Base-by-base conservation (phyloP, 2,113 vertebrate genomes). In the Tricholaema leucomelas region DNA sequence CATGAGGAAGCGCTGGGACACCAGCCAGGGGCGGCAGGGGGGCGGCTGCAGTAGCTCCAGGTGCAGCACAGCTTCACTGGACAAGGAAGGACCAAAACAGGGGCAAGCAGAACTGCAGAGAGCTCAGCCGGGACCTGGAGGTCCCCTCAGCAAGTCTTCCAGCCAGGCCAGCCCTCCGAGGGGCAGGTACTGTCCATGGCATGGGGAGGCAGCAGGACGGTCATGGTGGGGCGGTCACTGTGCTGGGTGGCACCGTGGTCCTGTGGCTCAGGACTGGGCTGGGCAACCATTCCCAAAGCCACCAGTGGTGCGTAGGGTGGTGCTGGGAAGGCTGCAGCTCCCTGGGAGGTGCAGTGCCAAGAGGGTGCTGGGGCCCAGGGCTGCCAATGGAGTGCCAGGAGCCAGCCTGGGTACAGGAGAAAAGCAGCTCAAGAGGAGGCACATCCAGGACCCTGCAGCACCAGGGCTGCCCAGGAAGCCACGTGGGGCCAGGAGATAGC, bases 401-500 rank as follows among this genome's bases (percentile, higher is more conserved):
- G 33, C 35, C 35, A 66, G 42, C 17, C 19, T 30, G 56, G 36
- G 40, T 28, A 38, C 2, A 0, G 55, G 59, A 52, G 44, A 60
- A 80, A 35, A 0, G 8, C 3, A 10, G 46, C 23, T 75, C 31
- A 18, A 77, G 56, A 82, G 77, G 91, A 93, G 83, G 61, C 81
- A 66, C 0, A 0, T 44, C 48, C 16, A 0, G 0, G 42, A 67
- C 38, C 59, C 30, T 50, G 55, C 40, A 75, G 83, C 38, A 12
- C 46, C 28, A 78, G 63, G 46, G 31, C 65, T 91, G 70, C 90
- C 72, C 17, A 94, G 83, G 85, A 92, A 94, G 74, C 81, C 1
- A 3, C 79, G 69, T 86, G 93, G 40, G 84, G 73, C 63, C 35
- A 58, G 74, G 71, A 94, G 96, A 96, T 96, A 96, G 92, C 3